Percentiles rank a stretch among this genome's conserved stretches.
Evolutionary conservation across 2,888 invertebrate species (phyloP).

Genomic region (Venustoraphidia nigricollis): DNA sequence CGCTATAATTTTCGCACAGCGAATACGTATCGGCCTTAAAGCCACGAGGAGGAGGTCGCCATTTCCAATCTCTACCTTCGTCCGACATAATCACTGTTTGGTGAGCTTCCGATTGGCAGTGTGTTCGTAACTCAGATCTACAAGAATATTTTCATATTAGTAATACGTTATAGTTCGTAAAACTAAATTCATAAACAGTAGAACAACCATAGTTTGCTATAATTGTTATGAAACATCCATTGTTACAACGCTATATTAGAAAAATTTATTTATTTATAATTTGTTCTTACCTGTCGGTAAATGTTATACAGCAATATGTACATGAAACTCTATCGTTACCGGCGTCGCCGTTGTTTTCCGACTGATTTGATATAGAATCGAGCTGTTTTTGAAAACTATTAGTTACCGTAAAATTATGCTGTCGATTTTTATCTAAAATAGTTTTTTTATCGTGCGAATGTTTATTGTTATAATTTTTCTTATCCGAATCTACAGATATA

Average conservation of each 20-base stretch:
- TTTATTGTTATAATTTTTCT: slow-evolving; percentile 13
- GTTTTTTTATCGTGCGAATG: slow-evolving; percentile 13
- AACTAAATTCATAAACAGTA: too few relatives aligned
- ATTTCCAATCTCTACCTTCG: slow-evolving; percentile 52
- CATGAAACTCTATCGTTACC: slow-evolving; percentile 20
- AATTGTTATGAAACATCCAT: too few relatives aligned
- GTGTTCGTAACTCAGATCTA: slow-evolving; percentile 35
- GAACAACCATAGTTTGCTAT: too few relatives aligned
- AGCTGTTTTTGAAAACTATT: slow-evolving; percentile 12
- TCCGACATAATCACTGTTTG: slow-evolving; percentile 52
- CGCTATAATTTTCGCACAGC: slow-evolving; percentile 41
- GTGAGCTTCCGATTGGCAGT: slow-evolving; percentile 46
- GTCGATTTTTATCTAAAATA: too few relatives aligned
- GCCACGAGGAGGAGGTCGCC: slow-evolving; percentile 53
- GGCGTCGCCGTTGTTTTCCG: too few relatives aligned
- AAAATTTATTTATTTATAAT: too few relatives aligned
- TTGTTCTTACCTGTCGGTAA: slow-evolving; percentile 21
- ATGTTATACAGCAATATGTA: slow-evolving; percentile 40
- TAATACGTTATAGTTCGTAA: too few relatives aligned
- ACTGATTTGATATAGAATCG: slow-evolving; percentile 1
- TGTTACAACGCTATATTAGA: too few relatives aligned
- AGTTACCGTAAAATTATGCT: too few relatives aligned
- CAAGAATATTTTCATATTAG: too few relatives aligned
- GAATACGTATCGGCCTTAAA: slow-evolving; percentile 46
- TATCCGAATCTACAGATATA: neutral